Percentiles rank a stretch among this genome's conserved stretches.
phyloP scores from a whole-genome alignment of 2,888 invertebrate genomes.

The Microplitis deprimator region DNA sequence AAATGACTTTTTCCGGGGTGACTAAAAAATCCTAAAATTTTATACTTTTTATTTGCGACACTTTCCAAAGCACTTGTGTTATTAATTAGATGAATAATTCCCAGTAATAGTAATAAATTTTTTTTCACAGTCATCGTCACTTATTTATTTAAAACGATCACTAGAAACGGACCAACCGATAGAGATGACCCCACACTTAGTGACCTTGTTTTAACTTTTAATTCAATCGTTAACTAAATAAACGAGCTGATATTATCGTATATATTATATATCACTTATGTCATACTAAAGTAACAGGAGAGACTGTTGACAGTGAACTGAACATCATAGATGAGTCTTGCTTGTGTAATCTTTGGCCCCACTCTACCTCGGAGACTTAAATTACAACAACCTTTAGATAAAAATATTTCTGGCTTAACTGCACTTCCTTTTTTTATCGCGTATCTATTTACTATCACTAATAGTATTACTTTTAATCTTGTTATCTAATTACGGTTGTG shows the following conservation, averaged over 20 bases:
- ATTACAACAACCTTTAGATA: conserved; percentile 9
- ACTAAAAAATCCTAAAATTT: conserved; percentile 76
- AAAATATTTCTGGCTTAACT: background rate
- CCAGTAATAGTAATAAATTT: background rate
- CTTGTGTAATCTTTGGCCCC: conserved; percentile 34
- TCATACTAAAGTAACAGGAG: background rate
- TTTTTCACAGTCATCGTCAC: background rate
- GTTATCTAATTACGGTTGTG: too few relatives aligned
- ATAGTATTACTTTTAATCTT: too few relatives aligned
- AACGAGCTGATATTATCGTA: too few relatives aligned
- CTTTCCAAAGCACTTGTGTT: background rate
- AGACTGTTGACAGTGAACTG: conserved; percentile 26
- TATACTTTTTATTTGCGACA: conserved; percentile 27
- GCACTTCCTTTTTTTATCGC: background rate
- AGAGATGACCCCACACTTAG: background rate
- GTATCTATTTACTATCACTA: background rate
- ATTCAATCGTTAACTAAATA: background rate
- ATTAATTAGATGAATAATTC: background rate
- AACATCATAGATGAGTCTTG: conserved; percentile 8
- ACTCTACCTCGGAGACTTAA: conserved; percentile 15
- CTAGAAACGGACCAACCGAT: too few relatives aligned
- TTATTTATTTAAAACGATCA: too few relatives aligned
- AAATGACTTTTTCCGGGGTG: conserved; percentile 82
- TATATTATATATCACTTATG: background rate
- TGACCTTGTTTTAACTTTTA: background rate